A percentile compares a stretch with the other conserved stretches of the same genome.
Conservation (phyloP, 30 jellyfish, hydroid and myxozoan genomes). For the Aurelia sp. region DNA sequence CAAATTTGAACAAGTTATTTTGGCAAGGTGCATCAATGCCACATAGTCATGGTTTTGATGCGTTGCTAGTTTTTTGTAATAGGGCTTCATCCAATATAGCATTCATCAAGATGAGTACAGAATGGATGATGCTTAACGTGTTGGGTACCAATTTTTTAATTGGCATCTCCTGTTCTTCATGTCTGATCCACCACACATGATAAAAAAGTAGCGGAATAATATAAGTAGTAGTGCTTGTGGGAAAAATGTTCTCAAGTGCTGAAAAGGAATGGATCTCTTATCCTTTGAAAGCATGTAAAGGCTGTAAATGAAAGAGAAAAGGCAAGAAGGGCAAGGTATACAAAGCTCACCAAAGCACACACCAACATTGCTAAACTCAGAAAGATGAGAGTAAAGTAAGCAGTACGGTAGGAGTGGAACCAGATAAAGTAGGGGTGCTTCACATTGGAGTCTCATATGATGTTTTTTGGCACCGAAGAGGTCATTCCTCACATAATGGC, state of each 20-base stretch:
- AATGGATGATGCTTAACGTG: neutral
- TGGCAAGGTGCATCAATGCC: constrained; percentile 23
- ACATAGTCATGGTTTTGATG: constrained; percentile 1
- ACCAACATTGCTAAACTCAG: neutral
- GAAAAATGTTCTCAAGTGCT: neutral
- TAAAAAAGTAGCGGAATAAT: constrained; percentile 9
- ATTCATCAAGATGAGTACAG: neutral
- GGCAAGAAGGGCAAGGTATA: neutral
- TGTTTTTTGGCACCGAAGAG: constrained; percentile 67
- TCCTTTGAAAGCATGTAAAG: neutral
- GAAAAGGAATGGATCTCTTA: neutral
- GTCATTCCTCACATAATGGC: constrained; percentile 62
- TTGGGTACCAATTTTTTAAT: neutral
- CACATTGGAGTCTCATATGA: constrained; percentile 53
- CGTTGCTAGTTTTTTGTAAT: neutral
- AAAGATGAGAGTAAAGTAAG: constrained; percentile 11
- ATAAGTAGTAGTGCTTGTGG: neutral
- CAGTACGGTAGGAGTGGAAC: constrained; percentile 19
- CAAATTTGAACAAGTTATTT: neutral
- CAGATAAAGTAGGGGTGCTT: neutral
- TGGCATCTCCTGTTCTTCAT: constrained; percentile 1
- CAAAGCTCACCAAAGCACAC: neutral
- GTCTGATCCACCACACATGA: too few species aligned
- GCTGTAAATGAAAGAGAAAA: neutral
- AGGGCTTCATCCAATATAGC: constrained; percentile 12